A percentile compares a stretch with the other conserved stretches of the same genome.
These are phyloP conservation scores for Pipa parva DNA, from an alignment of 2,113 vertebrate genomes.

Conservation along the genomic window DNA sequence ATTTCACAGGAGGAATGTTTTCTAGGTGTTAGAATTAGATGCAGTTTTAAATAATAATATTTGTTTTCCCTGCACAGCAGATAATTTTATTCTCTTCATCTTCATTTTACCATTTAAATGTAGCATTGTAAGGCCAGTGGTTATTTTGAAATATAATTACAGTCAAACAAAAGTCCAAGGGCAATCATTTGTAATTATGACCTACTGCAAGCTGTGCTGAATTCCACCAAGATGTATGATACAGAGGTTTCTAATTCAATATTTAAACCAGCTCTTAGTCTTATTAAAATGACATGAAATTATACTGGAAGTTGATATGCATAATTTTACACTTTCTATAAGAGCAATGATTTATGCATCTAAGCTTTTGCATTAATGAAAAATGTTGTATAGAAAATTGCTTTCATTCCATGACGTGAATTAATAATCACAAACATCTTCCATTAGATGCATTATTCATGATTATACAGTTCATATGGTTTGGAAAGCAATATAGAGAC, in stretches of 20 bases:
- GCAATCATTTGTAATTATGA: slow-evolving; percentile 57
- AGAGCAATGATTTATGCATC: slow-evolving; percentile 29
- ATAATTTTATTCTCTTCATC: slow-evolving; percentile 39
- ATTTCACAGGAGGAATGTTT: slow-evolving; percentile 52
- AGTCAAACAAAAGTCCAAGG: slow-evolving; percentile 54
- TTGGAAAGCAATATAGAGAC: neutral
- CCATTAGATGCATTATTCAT: neutral
- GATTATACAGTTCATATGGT: neutral
- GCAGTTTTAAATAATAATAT: slow-evolving; percentile 50
- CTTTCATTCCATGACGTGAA: neutral
- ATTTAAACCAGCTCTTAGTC: slow-evolving; percentile 52
- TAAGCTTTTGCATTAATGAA: slow-evolving; percentile 22
- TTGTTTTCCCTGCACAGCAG: slow-evolving; percentile 39
- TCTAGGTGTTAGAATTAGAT: slow-evolving; percentile 54
- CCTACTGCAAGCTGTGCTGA: slow-evolving; percentile 41
- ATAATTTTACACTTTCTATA: slow-evolving; percentile 34
- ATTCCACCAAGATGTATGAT: slow-evolving; percentile 51
- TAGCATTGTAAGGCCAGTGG: slow-evolving; percentile 52
- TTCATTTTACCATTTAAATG: slow-evolving; percentile 47
- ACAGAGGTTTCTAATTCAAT: slow-evolving; percentile 44
- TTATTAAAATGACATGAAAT: slow-evolving; percentile 45
- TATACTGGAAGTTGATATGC: slow-evolving; percentile 12
- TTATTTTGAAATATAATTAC: slow-evolving; percentile 59
- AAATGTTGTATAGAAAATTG: neutral
- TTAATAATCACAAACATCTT: neutral